Conservation (phyloP, 2,797 vertebrate genomes). For the Parotocinclus haroldoi region DNA sequence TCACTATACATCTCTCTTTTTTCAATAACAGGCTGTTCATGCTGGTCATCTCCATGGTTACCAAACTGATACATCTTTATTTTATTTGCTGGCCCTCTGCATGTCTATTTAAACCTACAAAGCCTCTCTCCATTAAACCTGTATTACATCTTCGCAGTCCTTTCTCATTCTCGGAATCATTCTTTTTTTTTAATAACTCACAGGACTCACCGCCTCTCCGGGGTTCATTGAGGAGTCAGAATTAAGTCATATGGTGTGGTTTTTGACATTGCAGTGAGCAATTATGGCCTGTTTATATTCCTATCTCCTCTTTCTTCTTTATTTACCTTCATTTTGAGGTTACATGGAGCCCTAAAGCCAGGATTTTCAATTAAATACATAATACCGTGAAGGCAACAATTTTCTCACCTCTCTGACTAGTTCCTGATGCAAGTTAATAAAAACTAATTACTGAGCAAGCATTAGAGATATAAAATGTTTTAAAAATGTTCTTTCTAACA, state of each 20-base stretch:
- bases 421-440: neutral
- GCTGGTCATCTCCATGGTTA: conserved; percentile 29
- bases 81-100: conserved; percentile 14
- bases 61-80: neutral
- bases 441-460: too few species aligned
- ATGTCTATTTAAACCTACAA: conserved; percentile 9
- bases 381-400: too few species aligned
- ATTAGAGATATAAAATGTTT: too few species aligned
- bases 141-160: neutral
- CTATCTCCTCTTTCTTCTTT: conserved; percentile 1
- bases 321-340: neutral
- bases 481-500: too few species aligned
- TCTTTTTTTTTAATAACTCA: neutral
- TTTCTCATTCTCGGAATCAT: neutral
- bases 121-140: neutral
- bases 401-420: neutral
- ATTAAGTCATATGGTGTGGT: conserved; percentile 7
- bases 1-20: conserved; percentile 17
- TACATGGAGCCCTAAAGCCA: neutral
- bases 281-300: conserved; percentile 13
- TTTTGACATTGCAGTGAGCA: conserved; percentile 4
- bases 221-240: neutral
- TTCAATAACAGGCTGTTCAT: conserved; percentile 11
- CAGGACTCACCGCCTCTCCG: conserved; percentile 3
- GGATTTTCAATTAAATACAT: neutral